These are phyloP conservation scores for Hypotaenidia okinawae DNA, from an alignment of 2,797 vertebrate species.

Conservation along the genomic window DNA sequence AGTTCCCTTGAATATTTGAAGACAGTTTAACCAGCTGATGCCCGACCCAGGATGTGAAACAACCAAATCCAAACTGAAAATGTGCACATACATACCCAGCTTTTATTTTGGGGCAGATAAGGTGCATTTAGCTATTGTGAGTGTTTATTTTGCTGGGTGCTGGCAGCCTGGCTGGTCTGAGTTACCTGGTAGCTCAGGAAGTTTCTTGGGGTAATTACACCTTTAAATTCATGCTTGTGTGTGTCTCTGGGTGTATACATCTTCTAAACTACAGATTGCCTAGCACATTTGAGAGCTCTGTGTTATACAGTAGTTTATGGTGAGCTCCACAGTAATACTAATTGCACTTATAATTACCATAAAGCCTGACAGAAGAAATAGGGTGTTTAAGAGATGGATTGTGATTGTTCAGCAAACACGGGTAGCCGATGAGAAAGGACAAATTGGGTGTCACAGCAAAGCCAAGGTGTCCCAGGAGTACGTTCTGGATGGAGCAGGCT, in stretches of 20 bases:
- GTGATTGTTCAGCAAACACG: neutral
- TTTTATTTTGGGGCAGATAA: neutral
- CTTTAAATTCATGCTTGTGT: neutral
- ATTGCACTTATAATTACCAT: neutral
- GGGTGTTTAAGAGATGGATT: neutral
- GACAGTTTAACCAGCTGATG: neutral
- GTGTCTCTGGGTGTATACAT: neutral
- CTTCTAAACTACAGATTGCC: neutral
- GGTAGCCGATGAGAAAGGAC: accelerated
- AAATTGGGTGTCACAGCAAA: neutral
- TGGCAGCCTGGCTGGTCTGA: neutral
- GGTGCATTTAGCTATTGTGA: neutral
- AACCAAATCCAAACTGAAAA: neutral
- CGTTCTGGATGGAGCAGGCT: neutral
- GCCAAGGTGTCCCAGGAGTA: neutral
- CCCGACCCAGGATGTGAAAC: neutral
- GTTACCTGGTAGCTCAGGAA: neutral
- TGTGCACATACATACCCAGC: accelerated
- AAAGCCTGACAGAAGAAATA: neutral
- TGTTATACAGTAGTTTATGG: neutral
- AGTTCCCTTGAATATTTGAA: neutral
- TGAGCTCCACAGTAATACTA: neutral
- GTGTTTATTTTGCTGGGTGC: neutral
- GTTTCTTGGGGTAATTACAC: neutral
- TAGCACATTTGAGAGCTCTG: neutral